Evolutionary conservation across 2,888 invertebrate species (phyloP).

Genomic region (Drosophila helvetica): DNA sequence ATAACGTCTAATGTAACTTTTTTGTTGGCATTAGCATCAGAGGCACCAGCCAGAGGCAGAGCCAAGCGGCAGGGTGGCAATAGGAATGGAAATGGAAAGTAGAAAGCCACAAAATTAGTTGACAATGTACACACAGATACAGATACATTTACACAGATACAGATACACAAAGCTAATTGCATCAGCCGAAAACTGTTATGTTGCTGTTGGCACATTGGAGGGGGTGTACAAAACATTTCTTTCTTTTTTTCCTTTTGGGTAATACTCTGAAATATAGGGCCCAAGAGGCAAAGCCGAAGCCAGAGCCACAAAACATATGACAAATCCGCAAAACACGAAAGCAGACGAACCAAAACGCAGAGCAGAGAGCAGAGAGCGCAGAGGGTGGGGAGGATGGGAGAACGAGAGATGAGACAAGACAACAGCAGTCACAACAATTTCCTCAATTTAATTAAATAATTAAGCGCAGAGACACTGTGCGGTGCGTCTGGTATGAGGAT

Average conservation of each 20-base stretch:
- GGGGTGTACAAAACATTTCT: not conserved
- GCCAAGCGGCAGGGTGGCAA: not conserved
- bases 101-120: slow-evolving; percentile 25
- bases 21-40: not conserved
- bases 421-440: slow-evolving; percentile 46
- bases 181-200: slow-evolving; percentile 33
- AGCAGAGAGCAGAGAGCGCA: not conserved
- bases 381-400: not conserved
- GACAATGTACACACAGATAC: slow-evolving; percentile 13
- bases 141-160: not conserved
- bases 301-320: slow-evolving; percentile 42
- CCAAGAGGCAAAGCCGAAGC: slow-evolving; percentile 26
- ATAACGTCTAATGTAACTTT: slow-evolving; percentile 19
- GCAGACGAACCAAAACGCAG: slow-evolving; percentile 28
- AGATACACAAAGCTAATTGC: slow-evolving; percentile 32
- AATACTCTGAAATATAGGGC: slow-evolving; percentile 49
- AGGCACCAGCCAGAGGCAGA: not conserved
- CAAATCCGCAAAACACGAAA: slow-evolving; percentile 55
- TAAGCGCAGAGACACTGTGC: slow-evolving; percentile 48
- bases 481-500: slow-evolving; percentile 3
- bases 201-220: slow-evolving; percentile 7
- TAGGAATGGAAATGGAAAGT: slow-evolving; percentile 42
- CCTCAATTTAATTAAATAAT: slow-evolving; percentile 73
- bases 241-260: slow-evolving; percentile 16
- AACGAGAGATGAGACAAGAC: slow-evolving; percentile 20